Percentiles rank a stretch among this genome's conserved stretches.
These are phyloP conservation scores for Hafferia zeledoni DNA, from an alignment of 2,797 vertebrate species.

Conservation along the genomic window DNA sequence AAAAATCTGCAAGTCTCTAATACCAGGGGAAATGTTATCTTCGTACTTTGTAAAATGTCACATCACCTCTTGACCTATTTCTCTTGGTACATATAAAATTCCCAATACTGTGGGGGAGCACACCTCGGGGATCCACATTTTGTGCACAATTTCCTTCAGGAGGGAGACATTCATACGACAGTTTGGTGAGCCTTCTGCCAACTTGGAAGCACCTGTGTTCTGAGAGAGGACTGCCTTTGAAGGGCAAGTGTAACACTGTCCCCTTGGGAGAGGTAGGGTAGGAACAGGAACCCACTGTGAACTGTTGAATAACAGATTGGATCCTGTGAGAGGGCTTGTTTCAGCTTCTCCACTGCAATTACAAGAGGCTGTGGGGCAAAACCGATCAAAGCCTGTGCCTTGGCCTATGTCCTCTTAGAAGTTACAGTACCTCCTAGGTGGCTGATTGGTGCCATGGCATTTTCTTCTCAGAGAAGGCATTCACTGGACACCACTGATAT, in stretches of 20 bases:
- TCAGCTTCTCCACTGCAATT: not conserved
- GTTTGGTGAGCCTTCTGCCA: not conserved
- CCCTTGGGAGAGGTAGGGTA: not conserved
- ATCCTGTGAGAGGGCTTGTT: not conserved
- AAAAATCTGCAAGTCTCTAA: not conserved
- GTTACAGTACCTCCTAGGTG: not conserved
- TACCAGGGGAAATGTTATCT: not conserved
- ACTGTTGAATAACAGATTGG: not conserved
- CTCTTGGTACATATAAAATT: not conserved
- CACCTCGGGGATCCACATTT: not conserved
- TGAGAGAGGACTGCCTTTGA: not conserved
- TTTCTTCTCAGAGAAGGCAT: not conserved
- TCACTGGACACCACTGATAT: not conserved
- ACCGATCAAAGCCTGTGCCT: not conserved
- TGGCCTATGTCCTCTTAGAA: not conserved
- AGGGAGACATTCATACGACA: rapidly evolving
- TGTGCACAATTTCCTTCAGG: not conserved
- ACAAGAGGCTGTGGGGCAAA: not conserved
- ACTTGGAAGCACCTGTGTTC: not conserved
- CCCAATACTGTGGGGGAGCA: not conserved
- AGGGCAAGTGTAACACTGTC: not conserved
- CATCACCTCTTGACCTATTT: not conserved
- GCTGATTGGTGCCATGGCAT: not conserved
- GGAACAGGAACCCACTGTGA: not conserved
- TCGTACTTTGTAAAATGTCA: not conserved